These are phyloP conservation scores for Xylocopa sonorina DNA, from an alignment of 1,140 invertebrate species.

Conservation along the genomic window DNA sequence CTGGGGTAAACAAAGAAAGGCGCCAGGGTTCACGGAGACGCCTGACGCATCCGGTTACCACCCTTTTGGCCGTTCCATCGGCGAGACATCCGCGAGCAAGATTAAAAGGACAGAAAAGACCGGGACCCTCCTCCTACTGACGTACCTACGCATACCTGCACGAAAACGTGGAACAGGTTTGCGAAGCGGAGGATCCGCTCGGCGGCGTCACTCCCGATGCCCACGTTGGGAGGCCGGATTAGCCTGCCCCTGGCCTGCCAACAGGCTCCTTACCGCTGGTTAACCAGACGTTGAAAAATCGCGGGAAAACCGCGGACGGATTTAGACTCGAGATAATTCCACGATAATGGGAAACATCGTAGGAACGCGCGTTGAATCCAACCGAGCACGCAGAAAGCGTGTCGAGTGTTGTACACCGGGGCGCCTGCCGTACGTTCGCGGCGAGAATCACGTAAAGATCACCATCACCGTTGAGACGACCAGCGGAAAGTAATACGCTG, in stretches of 20 bases:
- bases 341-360: not conserved
- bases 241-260: not conserved
- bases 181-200: not conserved
- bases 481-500: not conserved
- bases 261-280: not conserved
- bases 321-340: not conserved
- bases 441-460: not conserved
- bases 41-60: not conserved
- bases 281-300: not conserved
- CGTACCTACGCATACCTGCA: conserved; percentile 25
- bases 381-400: conserved; percentile 36
- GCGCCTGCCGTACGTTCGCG: not conserved
- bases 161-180: conserved; percentile 37
- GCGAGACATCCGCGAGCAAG: not conserved
- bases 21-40: not conserved
- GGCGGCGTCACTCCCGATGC: conserved; percentile 9
- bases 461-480: not conserved
- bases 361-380: not conserved
- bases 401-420: not conserved
- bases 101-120: conserved; percentile 25
- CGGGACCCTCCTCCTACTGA: not conserved
- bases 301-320: not conserved
- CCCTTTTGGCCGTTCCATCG: not conserved
- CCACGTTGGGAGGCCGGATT: not conserved
- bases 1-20: not conserved